Conservation (phyloP, 1,140 invertebrate genomes). For the Triops cancriformis region DNA sequence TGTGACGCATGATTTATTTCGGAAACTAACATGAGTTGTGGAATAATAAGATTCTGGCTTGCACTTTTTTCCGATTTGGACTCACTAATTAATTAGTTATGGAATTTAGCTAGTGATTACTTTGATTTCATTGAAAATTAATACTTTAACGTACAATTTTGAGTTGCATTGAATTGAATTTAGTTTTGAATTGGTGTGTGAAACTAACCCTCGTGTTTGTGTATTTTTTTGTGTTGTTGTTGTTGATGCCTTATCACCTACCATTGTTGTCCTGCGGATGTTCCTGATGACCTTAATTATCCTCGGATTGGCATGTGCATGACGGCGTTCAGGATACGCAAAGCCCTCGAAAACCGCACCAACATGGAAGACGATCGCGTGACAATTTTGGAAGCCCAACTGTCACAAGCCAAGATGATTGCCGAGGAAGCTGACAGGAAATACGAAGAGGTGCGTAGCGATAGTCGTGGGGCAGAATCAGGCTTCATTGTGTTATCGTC, state of each 20-base stretch:
- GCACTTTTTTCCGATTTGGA: too few species aligned
- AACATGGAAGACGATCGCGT: conserved; percentile 98
- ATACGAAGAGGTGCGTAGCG: conserved; percentile 84
- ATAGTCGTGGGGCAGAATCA: not conserved
- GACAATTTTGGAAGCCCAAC: conserved; percentile 83
- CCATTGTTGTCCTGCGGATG: conserved; percentile 15
- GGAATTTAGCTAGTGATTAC: too few species aligned
- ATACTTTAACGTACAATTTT: not conserved
- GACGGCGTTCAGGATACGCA: conserved; percentile 73
- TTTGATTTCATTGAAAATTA: too few species aligned
- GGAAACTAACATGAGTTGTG: too few species aligned
- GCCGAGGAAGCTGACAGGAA: conserved; percentile 98
- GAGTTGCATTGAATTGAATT: not conserved
- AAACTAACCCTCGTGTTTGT: conserved; percentile 17
- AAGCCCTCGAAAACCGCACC: conserved; percentile 95
- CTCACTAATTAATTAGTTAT: too few species aligned
- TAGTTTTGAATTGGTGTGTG: not conserved
- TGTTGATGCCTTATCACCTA: not conserved
- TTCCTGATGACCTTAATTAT: conserved; percentile 20
- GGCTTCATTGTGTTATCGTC: too few species aligned
- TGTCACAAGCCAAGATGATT: conserved; percentile 92
- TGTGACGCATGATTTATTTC: too few species aligned
- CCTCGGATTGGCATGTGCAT: conserved; percentile 7
- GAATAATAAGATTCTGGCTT: too few species aligned
- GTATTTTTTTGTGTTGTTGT: conserved; percentile 15